phyloP scores from a whole-genome alignment of 1,140 invertebrate genomes.

The Drosophila pallidifrons region DNA sequence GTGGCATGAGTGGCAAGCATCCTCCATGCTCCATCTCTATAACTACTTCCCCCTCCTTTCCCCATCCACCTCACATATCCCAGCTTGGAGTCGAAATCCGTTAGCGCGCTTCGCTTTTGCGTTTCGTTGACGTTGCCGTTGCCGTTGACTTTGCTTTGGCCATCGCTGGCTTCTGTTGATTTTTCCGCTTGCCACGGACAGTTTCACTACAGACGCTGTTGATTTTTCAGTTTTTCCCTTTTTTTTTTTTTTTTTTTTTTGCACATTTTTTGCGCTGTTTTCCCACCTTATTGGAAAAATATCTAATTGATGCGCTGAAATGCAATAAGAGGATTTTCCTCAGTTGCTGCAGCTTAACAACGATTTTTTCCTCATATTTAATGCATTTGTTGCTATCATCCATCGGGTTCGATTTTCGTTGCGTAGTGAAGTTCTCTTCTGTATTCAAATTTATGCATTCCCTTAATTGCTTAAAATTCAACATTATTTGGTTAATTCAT shows the following conservation, averaged over 20 bases:
- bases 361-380: not conserved
- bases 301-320: slow-evolving; percentile 66
- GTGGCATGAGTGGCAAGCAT: not conserved
- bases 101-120: slow-evolving; percentile 4
- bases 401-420: slow-evolving; percentile 13
- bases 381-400: not conserved
- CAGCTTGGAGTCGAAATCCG: slow-evolving; percentile 20
- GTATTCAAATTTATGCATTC: not conserved
- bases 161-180: slow-evolving; percentile 65
- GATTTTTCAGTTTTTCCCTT: slow-evolving; percentile 45
- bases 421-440: slow-evolving; percentile 7
- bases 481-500: not conserved
- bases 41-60: not conserved
- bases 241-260: not conserved
- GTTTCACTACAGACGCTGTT: slow-evolving; percentile 27
- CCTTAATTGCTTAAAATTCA: not conserved
- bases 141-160: slow-evolving; percentile 43
- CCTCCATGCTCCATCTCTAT: not conserved
- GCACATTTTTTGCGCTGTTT: slow-evolving; percentile 40
- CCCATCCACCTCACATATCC: not conserved
- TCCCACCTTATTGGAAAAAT: slow-evolving; percentile 57
- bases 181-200: slow-evolving; percentile 56
- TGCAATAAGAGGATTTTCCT: slow-evolving; percentile 65
- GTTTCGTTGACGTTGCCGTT: slow-evolving; percentile 36
- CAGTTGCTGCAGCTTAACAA: slow-evolving; percentile 56